phyloP scores from a whole-genome alignment of 2,113 vertebrate species.

The Gorsachius goisagi region DNA sequence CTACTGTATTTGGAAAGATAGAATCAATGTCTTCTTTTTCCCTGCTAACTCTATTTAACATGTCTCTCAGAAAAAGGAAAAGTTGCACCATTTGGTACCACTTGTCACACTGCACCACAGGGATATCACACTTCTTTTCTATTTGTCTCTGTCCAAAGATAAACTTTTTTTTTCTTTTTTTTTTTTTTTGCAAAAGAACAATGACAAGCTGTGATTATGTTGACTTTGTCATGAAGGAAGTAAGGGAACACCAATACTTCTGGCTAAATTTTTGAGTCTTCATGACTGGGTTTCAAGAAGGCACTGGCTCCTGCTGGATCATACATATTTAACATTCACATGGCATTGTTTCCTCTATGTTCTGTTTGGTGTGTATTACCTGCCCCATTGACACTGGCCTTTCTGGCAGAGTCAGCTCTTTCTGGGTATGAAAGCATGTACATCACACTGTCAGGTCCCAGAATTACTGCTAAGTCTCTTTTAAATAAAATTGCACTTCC shows the following conservation, averaged over 20 bases:
- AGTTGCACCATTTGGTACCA: not conserved
- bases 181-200: not conserved
- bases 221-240: not conserved
- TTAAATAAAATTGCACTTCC: not conserved
- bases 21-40: not conserved
- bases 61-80: not conserved
- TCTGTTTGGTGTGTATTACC: not conserved
- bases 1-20: not conserved
- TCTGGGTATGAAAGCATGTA: not conserved
- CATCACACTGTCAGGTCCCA: accelerated
- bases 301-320: not conserved
- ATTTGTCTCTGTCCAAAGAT: not conserved
- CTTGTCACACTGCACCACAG: not conserved
- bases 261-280: not conserved
- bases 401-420: not conserved
- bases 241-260: not conserved
- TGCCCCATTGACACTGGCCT: not conserved
- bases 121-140: not conserved
- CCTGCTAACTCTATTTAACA: not conserved
- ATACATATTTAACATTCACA: not conserved
- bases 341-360: not conserved
- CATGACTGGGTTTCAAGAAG: not conserved
- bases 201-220: not conserved
- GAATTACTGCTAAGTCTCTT: not conserved
- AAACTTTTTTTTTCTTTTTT: not conserved